These are phyloP conservation scores for Drosophila nigrodunni DNA, from an alignment of 1,140 invertebrate species.

Conservation along the genomic window DNA sequence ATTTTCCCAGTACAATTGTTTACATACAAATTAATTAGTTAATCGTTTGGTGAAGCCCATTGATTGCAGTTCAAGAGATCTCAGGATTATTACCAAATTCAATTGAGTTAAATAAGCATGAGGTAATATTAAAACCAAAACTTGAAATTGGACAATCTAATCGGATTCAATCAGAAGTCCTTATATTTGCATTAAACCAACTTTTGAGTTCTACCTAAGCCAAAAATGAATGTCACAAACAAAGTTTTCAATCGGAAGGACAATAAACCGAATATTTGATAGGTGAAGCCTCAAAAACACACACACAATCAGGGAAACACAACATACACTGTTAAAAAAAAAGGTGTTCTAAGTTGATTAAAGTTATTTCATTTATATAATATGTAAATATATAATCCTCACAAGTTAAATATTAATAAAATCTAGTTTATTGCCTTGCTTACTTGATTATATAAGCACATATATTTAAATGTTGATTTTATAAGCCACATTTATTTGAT, in stretches of 20 bases:
- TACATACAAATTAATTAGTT: conserved; percentile 28
- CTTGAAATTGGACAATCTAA: conserved; percentile 14
- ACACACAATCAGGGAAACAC: background rate
- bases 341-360: too few species aligned
- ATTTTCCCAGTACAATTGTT: background rate
- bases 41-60: background rate
- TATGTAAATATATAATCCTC: too few species aligned
- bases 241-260: conserved; percentile 50
- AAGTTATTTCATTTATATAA: too few species aligned
- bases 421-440: too few species aligned
- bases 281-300: conserved; percentile 9
- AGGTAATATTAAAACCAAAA: background rate
- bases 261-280: conserved; percentile 54
- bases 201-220: background rate
- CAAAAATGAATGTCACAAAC: conserved; percentile 38
- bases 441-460: too few species aligned
- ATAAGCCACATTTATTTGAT: too few species aligned
- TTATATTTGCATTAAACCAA: conserved; percentile 64
- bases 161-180: conserved; percentile 45
- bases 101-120: conserved; percentile 26
- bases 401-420: too few species aligned
- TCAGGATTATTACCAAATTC: conserved; percentile 14
- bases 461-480: too few species aligned
- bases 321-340: conserved; percentile 4
- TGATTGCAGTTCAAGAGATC: conserved; percentile 11